Percentiles rank a stretch among this genome's conserved stretches.
Evolutionary conservation across 2,888 invertebrate genomes (phyloP).

Genomic region (Ophraella communa): DNA sequence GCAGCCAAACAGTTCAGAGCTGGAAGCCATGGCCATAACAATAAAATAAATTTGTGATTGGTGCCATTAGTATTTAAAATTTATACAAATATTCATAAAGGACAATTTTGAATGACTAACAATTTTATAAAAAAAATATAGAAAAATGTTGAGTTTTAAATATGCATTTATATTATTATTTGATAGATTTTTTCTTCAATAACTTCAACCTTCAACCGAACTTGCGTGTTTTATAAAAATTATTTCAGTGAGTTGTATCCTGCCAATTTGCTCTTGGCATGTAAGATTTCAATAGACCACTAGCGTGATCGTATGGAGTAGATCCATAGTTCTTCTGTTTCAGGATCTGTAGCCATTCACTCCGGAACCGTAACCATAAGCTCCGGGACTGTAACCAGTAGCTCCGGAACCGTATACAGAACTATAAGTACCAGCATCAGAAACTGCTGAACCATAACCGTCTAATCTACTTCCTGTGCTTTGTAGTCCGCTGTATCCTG

Average conservation of each 20-base stretch:
- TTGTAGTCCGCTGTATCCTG: not conserved
- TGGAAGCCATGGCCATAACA: too few species aligned
- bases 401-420: not conserved
- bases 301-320: not conserved
- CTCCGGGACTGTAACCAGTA: not conserved
- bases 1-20: too few species aligned
- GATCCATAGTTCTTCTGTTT: not conserved
- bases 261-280: constrained; percentile 15
- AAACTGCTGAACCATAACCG: not conserved
- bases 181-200: too few species aligned
- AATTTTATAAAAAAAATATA: not conserved
- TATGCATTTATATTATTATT: not conserved
- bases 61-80: not conserved
- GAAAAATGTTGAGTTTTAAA: not conserved
- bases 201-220: too few species aligned
- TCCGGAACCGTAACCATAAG: not conserved
- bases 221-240: too few species aligned
- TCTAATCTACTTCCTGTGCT: not conserved
- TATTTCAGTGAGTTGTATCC: constrained; percentile 4
- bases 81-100: not conserved
- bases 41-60: too few species aligned
- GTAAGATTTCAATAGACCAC: constrained; percentile 16
- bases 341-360: not conserved
- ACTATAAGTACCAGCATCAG: not conserved
- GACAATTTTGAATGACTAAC: not conserved